These are phyloP conservation scores for Staurois parvus DNA, from an alignment of 2,797 vertebrate species.

Conservation along the genomic window DNA sequence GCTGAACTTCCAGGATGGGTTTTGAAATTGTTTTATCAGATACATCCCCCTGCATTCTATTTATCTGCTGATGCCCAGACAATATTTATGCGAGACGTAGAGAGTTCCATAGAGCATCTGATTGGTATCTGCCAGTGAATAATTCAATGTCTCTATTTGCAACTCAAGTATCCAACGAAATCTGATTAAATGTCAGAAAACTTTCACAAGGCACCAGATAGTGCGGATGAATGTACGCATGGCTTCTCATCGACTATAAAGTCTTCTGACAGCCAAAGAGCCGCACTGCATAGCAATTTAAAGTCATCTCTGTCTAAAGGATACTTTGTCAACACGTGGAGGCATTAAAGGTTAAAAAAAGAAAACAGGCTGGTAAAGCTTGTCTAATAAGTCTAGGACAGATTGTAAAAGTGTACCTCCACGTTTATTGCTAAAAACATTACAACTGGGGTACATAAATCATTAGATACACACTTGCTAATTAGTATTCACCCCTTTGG, in stretches of 20 bases:
- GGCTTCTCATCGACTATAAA: slow-evolving; percentile 35
- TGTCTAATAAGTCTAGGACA: no score
- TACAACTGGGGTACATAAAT: no score
- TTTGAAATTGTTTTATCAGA: slow-evolving; percentile 38
- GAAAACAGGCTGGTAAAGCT: no score
- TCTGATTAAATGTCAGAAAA: slow-evolving; percentile 59
- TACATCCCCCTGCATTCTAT: neutral
- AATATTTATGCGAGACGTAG: slow-evolving; percentile 50
- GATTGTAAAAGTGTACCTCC: no score
- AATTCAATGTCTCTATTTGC: slow-evolving; percentile 57
- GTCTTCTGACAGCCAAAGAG: slow-evolving; percentile 37
- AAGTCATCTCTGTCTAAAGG: slow-evolving; percentile 2
- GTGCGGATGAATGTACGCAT: slow-evolving; percentile 44
- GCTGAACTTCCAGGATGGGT: slow-evolving; percentile 4
- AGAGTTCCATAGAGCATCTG: slow-evolving; percentile 47
- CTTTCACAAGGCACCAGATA: slow-evolving; percentile 43
- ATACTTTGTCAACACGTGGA: neutral
- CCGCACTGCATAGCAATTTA: slow-evolving; percentile 29
- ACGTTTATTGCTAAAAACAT: no score
- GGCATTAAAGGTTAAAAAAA: no score
- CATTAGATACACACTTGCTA: no score
- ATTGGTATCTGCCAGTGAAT: slow-evolving; percentile 57
- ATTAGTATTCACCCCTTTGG: no score
- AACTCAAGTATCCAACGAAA: slow-evolving; percentile 36
- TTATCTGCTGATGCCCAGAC: slow-evolving; percentile 34